Evolutionary conservation across 2,888 invertebrate genomes (phyloP).

Genomic region (Cheilosia variabilis): DNA sequence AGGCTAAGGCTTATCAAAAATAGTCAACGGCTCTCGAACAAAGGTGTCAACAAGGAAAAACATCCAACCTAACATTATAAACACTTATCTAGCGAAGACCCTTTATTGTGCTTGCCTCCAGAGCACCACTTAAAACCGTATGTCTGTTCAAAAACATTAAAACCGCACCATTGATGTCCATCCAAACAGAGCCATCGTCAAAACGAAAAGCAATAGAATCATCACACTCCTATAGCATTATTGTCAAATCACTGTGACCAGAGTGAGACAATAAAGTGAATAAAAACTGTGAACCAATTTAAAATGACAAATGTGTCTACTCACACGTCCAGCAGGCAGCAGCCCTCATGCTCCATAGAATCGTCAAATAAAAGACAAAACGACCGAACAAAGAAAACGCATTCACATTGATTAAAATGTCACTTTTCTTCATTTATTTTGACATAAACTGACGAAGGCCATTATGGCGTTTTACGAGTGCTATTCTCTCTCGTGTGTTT

Average conservation of each 20-base stretch:
- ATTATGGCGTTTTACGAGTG: slow-evolving; percentile 77
- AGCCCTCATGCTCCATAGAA: slow-evolving; percentile 32
- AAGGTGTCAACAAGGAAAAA: too few species aligned
- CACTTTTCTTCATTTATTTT: slow-evolving; percentile 83
- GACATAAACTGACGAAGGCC: slow-evolving; percentile 82
- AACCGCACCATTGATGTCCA: slow-evolving; percentile 23
- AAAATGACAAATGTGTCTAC: slow-evolving; percentile 74
- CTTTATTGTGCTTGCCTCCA: not conserved
- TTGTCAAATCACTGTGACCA: slow-evolving; percentile 59
- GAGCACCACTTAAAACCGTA: not conserved
- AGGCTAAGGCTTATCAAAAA: too few species aligned
- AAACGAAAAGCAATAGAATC: slow-evolving; percentile 61
- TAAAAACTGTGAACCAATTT: slow-evolving; percentile 70
- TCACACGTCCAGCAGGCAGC: slow-evolving; percentile 38
- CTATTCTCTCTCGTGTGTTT: slow-evolving; percentile 68
- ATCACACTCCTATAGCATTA: slow-evolving; percentile 31
- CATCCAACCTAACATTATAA: too few species aligned
- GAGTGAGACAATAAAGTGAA: slow-evolving; percentile 43
- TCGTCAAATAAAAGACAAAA: slow-evolving; percentile 19
- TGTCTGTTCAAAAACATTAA: not conserved
- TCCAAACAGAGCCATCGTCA: slow-evolving; percentile 27
- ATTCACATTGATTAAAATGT: slow-evolving; percentile 83
- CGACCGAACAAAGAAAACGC: slow-evolving; percentile 73
- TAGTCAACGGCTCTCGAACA: too few species aligned
- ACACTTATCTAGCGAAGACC: too few species aligned